phyloP scores from a whole-genome alignment of 2,888 invertebrate genomes.

The Arge pagana region DNA sequence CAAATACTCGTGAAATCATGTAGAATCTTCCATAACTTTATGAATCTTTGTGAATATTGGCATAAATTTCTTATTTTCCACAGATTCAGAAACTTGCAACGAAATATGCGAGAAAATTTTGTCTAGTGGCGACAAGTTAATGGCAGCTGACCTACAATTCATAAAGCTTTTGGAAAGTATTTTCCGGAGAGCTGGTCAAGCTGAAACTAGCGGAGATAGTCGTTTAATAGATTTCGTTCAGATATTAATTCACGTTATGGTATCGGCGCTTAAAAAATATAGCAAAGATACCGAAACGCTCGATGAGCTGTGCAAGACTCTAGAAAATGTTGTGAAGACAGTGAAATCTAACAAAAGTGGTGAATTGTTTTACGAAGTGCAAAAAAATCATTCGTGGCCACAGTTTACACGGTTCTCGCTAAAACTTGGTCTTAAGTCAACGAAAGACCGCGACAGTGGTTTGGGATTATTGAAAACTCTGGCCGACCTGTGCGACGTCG shows the following conservation, averaged over 20 bases:
- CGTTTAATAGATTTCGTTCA: conserved; percentile 41
- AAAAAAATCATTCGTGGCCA: conserved; percentile 47
- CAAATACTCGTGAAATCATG: too few species aligned
- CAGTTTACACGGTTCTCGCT: conserved; percentile 61
- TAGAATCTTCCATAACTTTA: too few species aligned
- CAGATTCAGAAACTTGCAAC: conserved; percentile 39
- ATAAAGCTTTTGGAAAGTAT: conserved; percentile 42
- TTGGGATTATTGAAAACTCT: conserved; percentile 64
- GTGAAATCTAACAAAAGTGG: conserved; percentile 33
- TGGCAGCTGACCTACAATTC: conserved; percentile 40
- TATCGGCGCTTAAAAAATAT: conserved; percentile 48
- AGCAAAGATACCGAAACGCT: conserved; percentile 44
- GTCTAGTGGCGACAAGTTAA: conserved; percentile 48
- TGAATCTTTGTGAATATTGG: too few species aligned
- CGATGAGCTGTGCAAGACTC: conserved; percentile 36
- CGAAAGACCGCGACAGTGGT: conserved; percentile 51
- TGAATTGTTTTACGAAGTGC: conserved; percentile 40
- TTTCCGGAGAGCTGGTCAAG: conserved; percentile 37
- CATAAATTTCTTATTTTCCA: conserved; percentile 22
- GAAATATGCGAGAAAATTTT: conserved; percentile 41
- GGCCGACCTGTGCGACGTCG: conserved; percentile 62
- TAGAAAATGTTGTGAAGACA: conserved; percentile 35
- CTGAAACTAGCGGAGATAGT: conserved; percentile 27
- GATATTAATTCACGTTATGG: conserved; percentile 45
- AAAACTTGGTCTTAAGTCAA: conserved; percentile 67